Percentiles rank a stretch among this genome's conserved stretches.
phyloP scores from a whole-genome alignment of 2,797 vertebrate species.

The Sebastes variabilis region DNA sequence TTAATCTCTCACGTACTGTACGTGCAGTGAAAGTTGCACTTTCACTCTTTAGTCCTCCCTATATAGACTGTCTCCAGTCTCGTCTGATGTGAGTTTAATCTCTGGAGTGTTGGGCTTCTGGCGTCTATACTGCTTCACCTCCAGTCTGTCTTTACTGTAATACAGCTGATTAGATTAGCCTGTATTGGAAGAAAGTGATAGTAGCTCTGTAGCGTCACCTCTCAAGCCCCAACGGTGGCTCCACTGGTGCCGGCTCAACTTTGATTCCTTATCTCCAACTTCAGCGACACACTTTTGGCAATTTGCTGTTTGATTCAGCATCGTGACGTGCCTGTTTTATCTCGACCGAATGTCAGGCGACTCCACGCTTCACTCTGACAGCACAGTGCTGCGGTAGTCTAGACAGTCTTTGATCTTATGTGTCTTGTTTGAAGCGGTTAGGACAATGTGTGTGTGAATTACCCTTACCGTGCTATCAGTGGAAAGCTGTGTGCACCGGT shows the following conservation, averaged over 20 bases:
- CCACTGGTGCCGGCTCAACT: slow-evolving; percentile 45
- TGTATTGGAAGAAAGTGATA: slow-evolving; percentile 42
- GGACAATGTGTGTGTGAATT: slow-evolving; percentile 35
- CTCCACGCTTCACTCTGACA: slow-evolving; percentile 23
- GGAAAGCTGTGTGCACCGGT: neutral
- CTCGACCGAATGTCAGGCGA: slow-evolving; percentile 28
- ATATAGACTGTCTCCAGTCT: slow-evolving; percentile 10
- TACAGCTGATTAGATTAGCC: slow-evolving; percentile 72
- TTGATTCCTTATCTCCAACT: slow-evolving; percentile 60
- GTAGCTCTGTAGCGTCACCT: slow-evolving; percentile 30
- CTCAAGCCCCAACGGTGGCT: slow-evolving; percentile 30
- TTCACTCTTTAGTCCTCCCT: neutral
- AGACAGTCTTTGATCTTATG: slow-evolving; percentile 56
- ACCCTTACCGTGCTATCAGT: slow-evolving; percentile 38
- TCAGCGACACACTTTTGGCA: slow-evolving; percentile 41
- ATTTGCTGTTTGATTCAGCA: slow-evolving; percentile 41
- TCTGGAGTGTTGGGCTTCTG: slow-evolving; percentile 60
- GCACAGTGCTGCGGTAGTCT: neutral
- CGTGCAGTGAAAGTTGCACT: neutral
- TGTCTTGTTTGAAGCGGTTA: slow-evolving; percentile 39
- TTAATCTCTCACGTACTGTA: neutral
- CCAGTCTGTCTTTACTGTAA: slow-evolving; percentile 59
- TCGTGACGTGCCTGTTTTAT: slow-evolving; percentile 39
- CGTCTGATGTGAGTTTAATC: slow-evolving; percentile 50
- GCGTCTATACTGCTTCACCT: slow-evolving; percentile 59